These are phyloP conservation scores for Tethea ocularis DNA, from an alignment of 2,888 invertebrate genomes.

Conservation along the genomic window DNA sequence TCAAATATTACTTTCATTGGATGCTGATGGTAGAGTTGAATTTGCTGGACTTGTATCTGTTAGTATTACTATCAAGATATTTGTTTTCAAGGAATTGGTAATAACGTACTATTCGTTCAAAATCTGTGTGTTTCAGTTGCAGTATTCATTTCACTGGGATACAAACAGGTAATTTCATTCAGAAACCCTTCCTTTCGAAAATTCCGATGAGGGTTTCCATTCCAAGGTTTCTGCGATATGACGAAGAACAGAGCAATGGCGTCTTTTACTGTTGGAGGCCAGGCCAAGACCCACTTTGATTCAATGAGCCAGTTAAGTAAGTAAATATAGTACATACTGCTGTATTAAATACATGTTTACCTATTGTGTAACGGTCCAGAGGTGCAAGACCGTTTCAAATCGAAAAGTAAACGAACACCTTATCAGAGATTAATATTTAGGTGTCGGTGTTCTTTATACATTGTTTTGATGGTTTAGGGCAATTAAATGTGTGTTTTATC, in stretches of 20 bases:
- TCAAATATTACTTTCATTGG: too few relatives aligned
- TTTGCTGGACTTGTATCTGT: too few relatives aligned
- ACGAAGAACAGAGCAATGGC: constrained; percentile 6
- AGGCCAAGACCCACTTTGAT: constrained; percentile 11
- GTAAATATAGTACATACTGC: constrained; percentile 8
- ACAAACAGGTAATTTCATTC: not conserved
- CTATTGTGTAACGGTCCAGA: constrained; percentile 10
- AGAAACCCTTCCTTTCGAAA: not conserved
- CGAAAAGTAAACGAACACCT: constrained; percentile 8
- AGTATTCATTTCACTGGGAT: too few relatives aligned
- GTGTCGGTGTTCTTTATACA: constrained; percentile 7
- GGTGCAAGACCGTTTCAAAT: constrained; percentile 10
- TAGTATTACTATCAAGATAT: too few relatives aligned
- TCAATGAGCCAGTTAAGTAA: constrained; percentile 8
- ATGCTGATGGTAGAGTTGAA: too few relatives aligned
- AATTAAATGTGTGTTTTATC: not conserved
- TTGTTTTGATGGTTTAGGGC: not conserved
- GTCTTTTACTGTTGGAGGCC: constrained; percentile 9
- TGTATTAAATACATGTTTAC: constrained; percentile 10
- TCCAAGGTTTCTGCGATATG: not conserved
- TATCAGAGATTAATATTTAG: constrained; percentile 10
- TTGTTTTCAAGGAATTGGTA: too few relatives aligned
- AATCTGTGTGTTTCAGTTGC: not conserved
- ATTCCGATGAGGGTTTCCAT: not conserved
- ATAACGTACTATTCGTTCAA: too few relatives aligned